Conservation (phyloP, 2,113 vertebrate species). For the Zapus hudsonius region DNA sequence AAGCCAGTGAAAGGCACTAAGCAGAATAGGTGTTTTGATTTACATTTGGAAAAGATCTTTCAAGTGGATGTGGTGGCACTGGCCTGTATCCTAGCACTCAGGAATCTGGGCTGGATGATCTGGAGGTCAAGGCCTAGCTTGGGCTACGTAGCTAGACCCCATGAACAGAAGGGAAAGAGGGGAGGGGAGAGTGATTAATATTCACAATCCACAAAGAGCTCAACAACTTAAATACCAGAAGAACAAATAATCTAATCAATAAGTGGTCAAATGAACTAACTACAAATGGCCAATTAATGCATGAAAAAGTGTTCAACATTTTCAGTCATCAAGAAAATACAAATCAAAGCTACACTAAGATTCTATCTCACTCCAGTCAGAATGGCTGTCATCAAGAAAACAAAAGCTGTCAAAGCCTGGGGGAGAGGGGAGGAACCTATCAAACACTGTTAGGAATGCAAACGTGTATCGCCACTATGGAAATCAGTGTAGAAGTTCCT, state of each 20-base stretch:
- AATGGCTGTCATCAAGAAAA: neutral
- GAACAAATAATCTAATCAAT: neutral
- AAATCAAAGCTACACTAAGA: neutral
- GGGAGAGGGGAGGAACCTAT: neutral
- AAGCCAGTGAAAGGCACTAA: neutral
- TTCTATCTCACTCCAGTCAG: neutral
- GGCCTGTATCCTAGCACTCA: neutral
- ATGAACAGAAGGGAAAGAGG: neutral
- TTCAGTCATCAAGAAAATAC: neutral
- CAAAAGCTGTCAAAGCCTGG: neutral
- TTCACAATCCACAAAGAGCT: neutral
- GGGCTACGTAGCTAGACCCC: neutral
- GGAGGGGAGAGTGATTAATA: neutral
- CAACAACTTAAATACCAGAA: neutral
- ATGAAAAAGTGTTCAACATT: neutral
- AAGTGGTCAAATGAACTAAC: neutral
- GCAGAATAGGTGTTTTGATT: neutral
- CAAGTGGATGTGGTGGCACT: neutral
- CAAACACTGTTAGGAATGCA: no score
- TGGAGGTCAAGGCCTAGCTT: neutral
- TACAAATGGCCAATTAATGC: neutral
- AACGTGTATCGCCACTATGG: no score
- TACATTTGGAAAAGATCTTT: neutral
- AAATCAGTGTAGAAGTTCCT: no score
- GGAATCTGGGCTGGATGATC: neutral